phyloP scores from a whole-genome alignment of 2,113 vertebrate genomes.

The Paracanthobrama guichenoti region DNA sequence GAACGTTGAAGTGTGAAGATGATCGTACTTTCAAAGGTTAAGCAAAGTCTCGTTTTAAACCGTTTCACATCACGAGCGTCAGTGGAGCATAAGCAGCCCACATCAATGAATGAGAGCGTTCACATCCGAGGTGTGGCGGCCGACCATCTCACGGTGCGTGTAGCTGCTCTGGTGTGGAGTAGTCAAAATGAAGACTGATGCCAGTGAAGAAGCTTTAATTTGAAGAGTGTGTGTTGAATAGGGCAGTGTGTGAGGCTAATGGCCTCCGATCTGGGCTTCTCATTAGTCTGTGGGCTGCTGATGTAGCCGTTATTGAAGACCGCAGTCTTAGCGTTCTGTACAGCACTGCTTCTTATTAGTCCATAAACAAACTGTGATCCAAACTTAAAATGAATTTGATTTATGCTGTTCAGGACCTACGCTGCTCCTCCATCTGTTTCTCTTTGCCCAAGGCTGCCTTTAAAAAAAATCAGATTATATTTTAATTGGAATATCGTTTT shows the following conservation, averaged over 20 bases:
- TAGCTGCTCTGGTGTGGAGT: too few relatives aligned
- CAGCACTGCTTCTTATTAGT: slow-evolving; percentile 46
- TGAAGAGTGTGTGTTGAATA: not conserved
- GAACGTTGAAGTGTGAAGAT: too few relatives aligned
- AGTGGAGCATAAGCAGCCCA: too few relatives aligned
- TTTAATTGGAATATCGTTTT: slow-evolving; percentile 3
- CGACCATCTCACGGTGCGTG: too few relatives aligned
- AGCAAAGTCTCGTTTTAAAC: too few relatives aligned
- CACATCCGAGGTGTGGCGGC: too few relatives aligned
- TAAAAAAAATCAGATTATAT: not conserved
- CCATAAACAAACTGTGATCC: slow-evolving; percentile 53
- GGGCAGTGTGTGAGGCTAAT: slow-evolving; percentile 9
- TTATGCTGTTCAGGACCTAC: slow-evolving; percentile 23
- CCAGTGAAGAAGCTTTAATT: too few relatives aligned
- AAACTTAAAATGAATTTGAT: slow-evolving; percentile 54
- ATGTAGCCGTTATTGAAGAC: slow-evolving; percentile 56
- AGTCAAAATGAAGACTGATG: too few relatives aligned
- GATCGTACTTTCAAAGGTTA: too few relatives aligned
- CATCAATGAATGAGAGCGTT: too few relatives aligned
- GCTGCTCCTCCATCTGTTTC: slow-evolving; percentile 29
- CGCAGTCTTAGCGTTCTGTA: slow-evolving; percentile 34
- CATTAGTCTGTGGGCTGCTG: slow-evolving; percentile 38
- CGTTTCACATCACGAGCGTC: too few relatives aligned
- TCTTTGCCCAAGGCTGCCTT: slow-evolving; percentile 23
- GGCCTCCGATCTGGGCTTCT: not conserved